Percentiles rank a stretch among this genome's conserved stretches.
phyloP scores from a whole-genome alignment of 2,797 vertebrate genomes.

The Ciconia nigra region DNA sequence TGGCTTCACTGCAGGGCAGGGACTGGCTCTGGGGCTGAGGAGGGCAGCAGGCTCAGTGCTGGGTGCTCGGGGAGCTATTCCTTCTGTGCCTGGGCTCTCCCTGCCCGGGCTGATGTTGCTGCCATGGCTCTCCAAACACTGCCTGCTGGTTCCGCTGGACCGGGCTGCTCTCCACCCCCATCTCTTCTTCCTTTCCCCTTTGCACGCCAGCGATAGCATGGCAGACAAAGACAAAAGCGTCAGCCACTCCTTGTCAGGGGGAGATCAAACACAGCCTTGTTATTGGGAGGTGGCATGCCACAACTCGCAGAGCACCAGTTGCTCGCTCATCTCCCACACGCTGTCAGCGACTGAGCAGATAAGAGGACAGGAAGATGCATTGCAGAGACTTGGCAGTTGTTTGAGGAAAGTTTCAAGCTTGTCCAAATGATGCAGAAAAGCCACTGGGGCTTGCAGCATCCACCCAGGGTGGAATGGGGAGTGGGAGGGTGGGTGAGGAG shows the following conservation, averaged over 20 bases:
- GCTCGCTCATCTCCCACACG: background rate
- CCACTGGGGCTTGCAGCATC: background rate
- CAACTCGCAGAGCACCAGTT: background rate
- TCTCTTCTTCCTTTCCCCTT: background rate
- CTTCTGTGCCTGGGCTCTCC: background rate
- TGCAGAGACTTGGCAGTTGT: background rate
- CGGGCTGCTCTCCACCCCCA: background rate
- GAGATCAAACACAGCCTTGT: background rate
- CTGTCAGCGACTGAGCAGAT: background rate
- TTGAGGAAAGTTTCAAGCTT: background rate
- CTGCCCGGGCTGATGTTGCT: fast-evolving
- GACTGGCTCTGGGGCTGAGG: background rate
- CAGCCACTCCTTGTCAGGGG: background rate
- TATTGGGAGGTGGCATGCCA: background rate
- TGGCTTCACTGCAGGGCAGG: background rate
- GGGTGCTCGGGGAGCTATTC: background rate
- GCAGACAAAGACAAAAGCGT: background rate
- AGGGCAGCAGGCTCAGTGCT: background rate
- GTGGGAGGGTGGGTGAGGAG: fast-evolving
- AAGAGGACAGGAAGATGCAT: background rate
- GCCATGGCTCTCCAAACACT: background rate
- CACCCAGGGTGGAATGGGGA: background rate
- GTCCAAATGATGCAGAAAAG: background rate
- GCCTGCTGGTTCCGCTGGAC: background rate
- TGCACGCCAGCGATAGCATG: fast-evolving